Percentiles rank a stretch among this genome's conserved stretches.
Evolutionary conservation across 2,113 vertebrate genomes (phyloP).

Genomic region (Urocitellus parryii): DNA sequence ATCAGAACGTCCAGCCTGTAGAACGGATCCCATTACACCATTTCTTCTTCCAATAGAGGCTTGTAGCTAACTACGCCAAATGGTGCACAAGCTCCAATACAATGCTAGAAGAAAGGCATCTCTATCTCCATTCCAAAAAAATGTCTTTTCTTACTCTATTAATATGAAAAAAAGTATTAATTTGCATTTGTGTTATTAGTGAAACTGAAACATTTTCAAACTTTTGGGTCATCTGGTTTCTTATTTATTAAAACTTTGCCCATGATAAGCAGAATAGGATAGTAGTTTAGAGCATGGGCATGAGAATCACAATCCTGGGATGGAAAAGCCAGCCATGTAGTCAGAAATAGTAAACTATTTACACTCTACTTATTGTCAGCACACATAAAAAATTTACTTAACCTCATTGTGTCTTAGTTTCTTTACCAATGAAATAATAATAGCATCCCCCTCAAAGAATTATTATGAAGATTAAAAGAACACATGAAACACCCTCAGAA

Average conservation of each 20-base stretch:
- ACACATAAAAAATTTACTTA: background rate
- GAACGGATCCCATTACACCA: background rate
- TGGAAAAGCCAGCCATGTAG: background rate
- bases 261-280: background rate
- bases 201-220: background rate
- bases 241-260: background rate
- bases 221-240: background rate
- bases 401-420: background rate
- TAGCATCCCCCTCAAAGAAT: background rate
- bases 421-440: slow-evolving; percentile 1
- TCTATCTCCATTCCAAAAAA: background rate
- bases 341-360: background rate
- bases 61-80: background rate
- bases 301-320: background rate
- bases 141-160: background rate
- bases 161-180: background rate
- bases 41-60: background rate
- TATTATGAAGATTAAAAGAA: slow-evolving; percentile 6
- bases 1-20: background rate
- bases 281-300: background rate
- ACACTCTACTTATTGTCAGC: background rate
- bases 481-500: background rate
- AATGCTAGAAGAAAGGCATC: background rate
- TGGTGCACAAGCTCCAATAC: background rate
- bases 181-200: slow-evolving; percentile 15